These are phyloP conservation scores for Torymus texanus DNA, from an alignment of 2,888 invertebrate species.

Conservation along the genomic window DNA sequence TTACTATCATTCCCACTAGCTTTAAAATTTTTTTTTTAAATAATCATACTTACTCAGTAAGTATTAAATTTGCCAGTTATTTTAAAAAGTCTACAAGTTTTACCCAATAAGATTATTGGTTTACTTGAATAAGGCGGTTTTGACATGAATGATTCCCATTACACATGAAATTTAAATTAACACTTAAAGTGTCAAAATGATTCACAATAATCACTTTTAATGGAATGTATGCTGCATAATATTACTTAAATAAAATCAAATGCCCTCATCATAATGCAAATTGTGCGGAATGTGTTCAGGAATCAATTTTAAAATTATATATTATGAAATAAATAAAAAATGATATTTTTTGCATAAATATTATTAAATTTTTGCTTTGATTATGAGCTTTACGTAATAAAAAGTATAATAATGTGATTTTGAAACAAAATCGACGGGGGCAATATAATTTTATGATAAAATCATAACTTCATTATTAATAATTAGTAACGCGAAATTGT, in stretches of 20 bases:
- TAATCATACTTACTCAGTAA: constrained; percentile 52
- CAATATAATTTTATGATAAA: constrained; percentile 28
- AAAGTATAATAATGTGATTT: constrained; percentile 25
- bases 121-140: constrained; percentile 52
- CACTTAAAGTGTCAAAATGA: constrained; percentile 21
- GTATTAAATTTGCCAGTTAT: constrained; percentile 46
- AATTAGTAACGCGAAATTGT: constrained; percentile 28
- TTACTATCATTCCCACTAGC: constrained; percentile 34
- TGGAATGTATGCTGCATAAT: constrained; percentile 48
- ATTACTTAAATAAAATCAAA: constrained; percentile 30
- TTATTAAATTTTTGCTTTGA: constrained; percentile 29
- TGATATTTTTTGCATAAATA: constrained; percentile 42
- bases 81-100: constrained; percentile 47
- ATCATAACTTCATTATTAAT: constrained; percentile 19
- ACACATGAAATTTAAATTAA: constrained; percentile 10
- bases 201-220: constrained; percentile 13
- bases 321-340: constrained; percentile 46
- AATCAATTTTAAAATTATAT: constrained; percentile 26
- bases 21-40: constrained; percentile 34
- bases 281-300: constrained; percentile 49
- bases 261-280: constrained; percentile 38
- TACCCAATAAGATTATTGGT: constrained; percentile 36
- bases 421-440: constrained; percentile 25
- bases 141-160: constrained; percentile 33
- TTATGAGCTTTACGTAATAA: constrained; percentile 33